Evolutionary conservation across 2,113 vertebrate genomes (phyloP), one percentile per base, ranked within the genome.

Genomic region (Pelecanoides urinatrix): DNA sequence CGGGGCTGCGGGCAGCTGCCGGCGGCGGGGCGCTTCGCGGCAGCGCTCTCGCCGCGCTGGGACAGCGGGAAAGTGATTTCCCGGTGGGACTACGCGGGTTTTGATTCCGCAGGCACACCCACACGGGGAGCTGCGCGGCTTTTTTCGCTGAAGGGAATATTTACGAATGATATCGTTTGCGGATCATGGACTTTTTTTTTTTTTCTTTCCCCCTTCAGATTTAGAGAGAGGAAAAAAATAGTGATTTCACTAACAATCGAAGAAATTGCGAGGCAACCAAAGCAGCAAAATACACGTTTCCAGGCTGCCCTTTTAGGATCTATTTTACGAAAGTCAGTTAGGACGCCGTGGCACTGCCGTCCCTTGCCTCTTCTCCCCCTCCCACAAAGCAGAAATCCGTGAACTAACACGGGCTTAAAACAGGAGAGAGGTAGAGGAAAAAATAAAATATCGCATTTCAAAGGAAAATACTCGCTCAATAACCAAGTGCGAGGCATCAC

Each of bases 101-200:
- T 86, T 66, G 63, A 67, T 95, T 94, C 96, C 36, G 45, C 83
- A 86, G 81, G 80, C 90, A 89, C 89, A 87, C 79, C 92, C 90
- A 55, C 92, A 45, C 34, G 15, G 40, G 47, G 55, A 77, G 34
- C 78, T 61, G 82, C 40, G 53, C 36, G 73, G 63, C 25, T 85
- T 71, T 92, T 68, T 52, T 53, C 36, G 58, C 92, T 67, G 73
- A 84, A 85, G 88, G 70, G 91, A 58, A 30, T 75, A 92, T 95
- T 95, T 96, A 79, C 53, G 67, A 67, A 85, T 21, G 5, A 40
- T 38, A 40, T 42, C 52, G 8, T 79, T 79, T 53, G 25, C 9
- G 38, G 5, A 49, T 29, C 3, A 1, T 9, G 14, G 29, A 16
- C 34, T 36, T 29, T 50, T 26, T 25, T 50, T 26, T 25, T 16